Evolutionary conservation across 2,888 invertebrate species (phyloP).

Genomic region (Nemurella pictetii): DNA sequence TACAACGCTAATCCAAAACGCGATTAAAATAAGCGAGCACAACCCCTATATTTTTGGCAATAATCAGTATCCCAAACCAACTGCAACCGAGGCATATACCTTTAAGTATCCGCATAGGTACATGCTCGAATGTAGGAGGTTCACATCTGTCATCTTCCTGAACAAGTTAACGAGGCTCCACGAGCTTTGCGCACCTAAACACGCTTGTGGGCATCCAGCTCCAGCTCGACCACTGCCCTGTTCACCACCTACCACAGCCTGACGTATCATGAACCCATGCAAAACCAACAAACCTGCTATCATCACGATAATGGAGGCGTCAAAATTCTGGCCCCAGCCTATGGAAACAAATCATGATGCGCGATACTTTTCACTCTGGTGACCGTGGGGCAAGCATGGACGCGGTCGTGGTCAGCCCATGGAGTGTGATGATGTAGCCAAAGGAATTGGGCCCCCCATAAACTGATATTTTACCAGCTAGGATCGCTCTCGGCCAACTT

Average conservation of each 20-base stretch:
- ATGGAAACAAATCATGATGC: background rate
- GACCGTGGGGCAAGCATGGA: background rate
- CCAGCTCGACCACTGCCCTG: background rate
- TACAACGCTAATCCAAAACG: too few species aligned
- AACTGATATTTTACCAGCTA: slow-evolving; percentile 16
- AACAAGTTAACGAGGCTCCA: background rate
- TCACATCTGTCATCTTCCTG: background rate
- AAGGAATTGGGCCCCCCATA: slow-evolving; percentile 10
- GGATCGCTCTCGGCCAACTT: background rate
- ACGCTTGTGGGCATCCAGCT: too few species aligned
- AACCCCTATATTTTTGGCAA: too few species aligned
- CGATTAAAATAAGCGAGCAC: too few species aligned
- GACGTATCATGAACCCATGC: background rate
- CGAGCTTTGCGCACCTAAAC: background rate
- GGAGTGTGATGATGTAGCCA: background rate
- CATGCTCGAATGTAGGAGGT: background rate
- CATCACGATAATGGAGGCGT: slow-evolving; percentile 17
- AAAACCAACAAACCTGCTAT: slow-evolving; percentile 23
- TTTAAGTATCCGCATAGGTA: too few species aligned
- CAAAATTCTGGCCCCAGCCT: slow-evolving; percentile 4
- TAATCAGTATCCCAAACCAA: too few species aligned
- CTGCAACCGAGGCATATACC: too few species aligned
- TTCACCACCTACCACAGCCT: background rate
- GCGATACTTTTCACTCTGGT: background rate
- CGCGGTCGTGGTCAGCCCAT: background rate